These are phyloP conservation scores for Dascyllus trimaculatus DNA, from an alignment of 2,113 vertebrate species.

Conservation along the genomic window DNA sequence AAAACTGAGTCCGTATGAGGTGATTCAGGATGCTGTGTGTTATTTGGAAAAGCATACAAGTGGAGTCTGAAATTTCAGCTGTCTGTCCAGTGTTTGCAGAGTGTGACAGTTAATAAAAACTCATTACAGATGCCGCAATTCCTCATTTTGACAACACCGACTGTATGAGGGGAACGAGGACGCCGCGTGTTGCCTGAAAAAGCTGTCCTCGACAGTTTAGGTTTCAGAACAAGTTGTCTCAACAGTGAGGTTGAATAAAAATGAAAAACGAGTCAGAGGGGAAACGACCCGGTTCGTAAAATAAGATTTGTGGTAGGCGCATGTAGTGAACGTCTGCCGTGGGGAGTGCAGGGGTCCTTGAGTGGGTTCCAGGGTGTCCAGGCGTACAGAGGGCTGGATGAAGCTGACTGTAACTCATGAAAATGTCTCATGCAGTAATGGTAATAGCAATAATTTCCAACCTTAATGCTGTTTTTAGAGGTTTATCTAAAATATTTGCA, in stretches of 20 bases:
- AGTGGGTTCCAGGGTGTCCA: not conserved
- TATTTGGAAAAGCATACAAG: too few relatives aligned
- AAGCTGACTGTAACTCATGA: constrained; percentile 17
- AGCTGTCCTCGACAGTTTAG: not conserved
- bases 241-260: constrained; percentile 25
- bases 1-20: too few relatives aligned
- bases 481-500: constrained; percentile 31
- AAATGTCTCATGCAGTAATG: not conserved
- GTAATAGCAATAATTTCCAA: not conserved
- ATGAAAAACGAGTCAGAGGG: constrained; percentile 24
- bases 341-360: not conserved
- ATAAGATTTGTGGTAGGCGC: constrained; percentile 35
- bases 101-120: not conserved
- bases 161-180: not conserved
- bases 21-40: too few relatives aligned
- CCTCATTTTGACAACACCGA: not conserved
- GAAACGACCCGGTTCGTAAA: constrained; percentile 18
- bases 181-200: not conserved
- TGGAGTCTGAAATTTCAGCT: not conserved
- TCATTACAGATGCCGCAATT: not conserved
- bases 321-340: constrained; percentile 3
- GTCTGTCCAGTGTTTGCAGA: not conserved
- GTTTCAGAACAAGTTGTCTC: constrained; percentile 11
- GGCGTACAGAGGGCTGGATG: not conserved
- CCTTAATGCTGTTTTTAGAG: not conserved